Conservation (phyloP, 2,888 invertebrate species). For the Plebejus anna region DNA sequence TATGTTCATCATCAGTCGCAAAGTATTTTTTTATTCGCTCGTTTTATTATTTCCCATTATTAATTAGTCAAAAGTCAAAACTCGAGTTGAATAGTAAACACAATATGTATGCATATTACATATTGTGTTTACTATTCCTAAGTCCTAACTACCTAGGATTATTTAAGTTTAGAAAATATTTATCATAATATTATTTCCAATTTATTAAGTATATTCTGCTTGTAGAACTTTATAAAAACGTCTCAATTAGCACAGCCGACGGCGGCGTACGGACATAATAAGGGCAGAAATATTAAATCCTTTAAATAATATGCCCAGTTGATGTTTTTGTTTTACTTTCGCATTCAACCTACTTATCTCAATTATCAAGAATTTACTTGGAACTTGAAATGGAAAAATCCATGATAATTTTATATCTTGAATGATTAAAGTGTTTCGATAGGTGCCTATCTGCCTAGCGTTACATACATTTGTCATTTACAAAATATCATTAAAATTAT, state of each 20-base stretch:
- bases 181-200: not conserved
- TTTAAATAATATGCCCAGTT: not conserved
- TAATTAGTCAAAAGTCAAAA: not conserved
- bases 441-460: not conserved
- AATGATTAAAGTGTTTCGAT: not conserved
- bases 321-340: not conserved
- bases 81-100: not conserved
- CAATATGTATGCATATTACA: not conserved
- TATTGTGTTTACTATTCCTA: not conserved
- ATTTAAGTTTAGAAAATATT: not conserved
- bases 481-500: not conserved
- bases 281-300: not conserved
- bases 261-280: not conserved
- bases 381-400: constrained; percentile 1
- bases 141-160: not conserved
- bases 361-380: constrained; percentile 1
- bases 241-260: not conserved
- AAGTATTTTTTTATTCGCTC: no score
- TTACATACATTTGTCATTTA: not conserved
- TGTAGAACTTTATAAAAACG: no score
- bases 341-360: constrained; percentile 7
- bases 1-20: no score
- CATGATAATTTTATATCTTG: constrained; percentile 13
- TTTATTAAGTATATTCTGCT: no score
- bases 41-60: no score